Evolutionary conservation across 2,888 invertebrate genomes (phyloP).

Genomic region (Netelia inedita): DNA sequence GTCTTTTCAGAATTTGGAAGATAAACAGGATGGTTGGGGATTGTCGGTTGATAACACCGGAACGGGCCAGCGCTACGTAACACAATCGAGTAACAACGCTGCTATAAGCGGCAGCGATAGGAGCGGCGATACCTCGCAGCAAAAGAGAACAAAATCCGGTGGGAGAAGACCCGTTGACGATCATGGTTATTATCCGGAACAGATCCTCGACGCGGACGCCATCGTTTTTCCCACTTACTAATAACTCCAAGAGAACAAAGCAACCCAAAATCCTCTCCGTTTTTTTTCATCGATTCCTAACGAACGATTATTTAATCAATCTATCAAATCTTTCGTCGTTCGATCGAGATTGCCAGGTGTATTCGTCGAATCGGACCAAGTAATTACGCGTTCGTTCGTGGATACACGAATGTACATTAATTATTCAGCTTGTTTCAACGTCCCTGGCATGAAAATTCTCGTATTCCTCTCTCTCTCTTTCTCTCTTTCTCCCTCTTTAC

Average conservation of each 20-base stretch:
- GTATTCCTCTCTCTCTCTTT: not conserved
- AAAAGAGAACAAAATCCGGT: slow-evolving; percentile 48
- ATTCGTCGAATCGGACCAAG: slow-evolving; percentile 3
- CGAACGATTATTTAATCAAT: slow-evolving; percentile 35
- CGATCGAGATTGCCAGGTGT: not conserved
- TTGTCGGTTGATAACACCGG: slow-evolving; percentile 60
- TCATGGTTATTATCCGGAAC: slow-evolving; percentile 69
- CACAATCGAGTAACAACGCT: slow-evolving; percentile 55
- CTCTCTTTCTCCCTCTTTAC: not conserved
- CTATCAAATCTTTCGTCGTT: slow-evolving; percentile 2
- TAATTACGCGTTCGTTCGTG: not conserved
- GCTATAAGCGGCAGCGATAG: slow-evolving; percentile 30
- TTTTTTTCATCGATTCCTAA: not conserved
- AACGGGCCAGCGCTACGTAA: slow-evolving; percentile 54
- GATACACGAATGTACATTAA: slow-evolving; percentile 7
- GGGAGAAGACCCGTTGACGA: slow-evolving; percentile 67
- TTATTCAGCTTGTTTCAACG: not conserved
- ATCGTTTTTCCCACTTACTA: slow-evolving; percentile 77
- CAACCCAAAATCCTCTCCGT: not conserved
- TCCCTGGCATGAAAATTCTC: not conserved
- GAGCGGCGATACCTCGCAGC: slow-evolving; percentile 24
- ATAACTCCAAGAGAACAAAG: slow-evolving; percentile 45
- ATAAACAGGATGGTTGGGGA: slow-evolving; percentile 63
- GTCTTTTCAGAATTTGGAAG: slow-evolving; percentile 72
- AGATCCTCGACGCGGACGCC: slow-evolving; percentile 74